Conservation (phyloP, 2,888 invertebrate species). For the Chymomyza fuscimana region DNA sequence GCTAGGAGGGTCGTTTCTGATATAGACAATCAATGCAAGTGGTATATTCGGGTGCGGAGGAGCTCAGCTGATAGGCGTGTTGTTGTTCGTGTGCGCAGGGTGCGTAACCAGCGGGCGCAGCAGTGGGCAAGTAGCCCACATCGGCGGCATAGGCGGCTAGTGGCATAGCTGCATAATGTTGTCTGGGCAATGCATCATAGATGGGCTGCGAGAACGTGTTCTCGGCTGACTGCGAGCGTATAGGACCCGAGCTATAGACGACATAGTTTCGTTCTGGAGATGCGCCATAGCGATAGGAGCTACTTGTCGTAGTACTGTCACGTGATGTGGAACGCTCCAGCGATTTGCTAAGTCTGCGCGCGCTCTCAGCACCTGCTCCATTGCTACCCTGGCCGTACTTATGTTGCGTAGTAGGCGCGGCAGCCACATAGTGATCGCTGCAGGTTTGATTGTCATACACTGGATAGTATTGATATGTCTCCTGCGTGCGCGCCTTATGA, state of each 20-base stretch:
- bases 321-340: constrained; percentile 78
- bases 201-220: constrained; percentile 77
- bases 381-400: constrained; percentile 40
- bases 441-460: constrained; percentile 78
- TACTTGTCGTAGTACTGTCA: constrained; percentile 77
- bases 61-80: constrained; percentile 68
- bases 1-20: constrained; percentile 84
- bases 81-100: constrained; percentile 56
- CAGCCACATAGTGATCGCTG: constrained; percentile 78
- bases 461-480: constrained; percentile 79
- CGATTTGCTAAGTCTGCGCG: constrained; percentile 75
- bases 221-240: constrained; percentile 79
- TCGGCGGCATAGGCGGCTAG: constrained; percentile 12
- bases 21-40: constrained; percentile 88
- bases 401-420: constrained; percentile 55
- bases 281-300: constrained; percentile 73
- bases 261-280: constrained; percentile 78
- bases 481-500: constrained; percentile 57
- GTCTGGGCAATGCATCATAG: constrained; percentile 81
- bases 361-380: constrained; percentile 34
- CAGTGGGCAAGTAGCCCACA: constrained; percentile 56
- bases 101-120: constrained; percentile 48
- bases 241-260: constrained; percentile 73
- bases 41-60: constrained; percentile 83
- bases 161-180: constrained; percentile 23